These are phyloP conservation scores for Popillia japonica DNA, from an alignment of 1,140 invertebrate species.

Conservation along the genomic window DNA sequence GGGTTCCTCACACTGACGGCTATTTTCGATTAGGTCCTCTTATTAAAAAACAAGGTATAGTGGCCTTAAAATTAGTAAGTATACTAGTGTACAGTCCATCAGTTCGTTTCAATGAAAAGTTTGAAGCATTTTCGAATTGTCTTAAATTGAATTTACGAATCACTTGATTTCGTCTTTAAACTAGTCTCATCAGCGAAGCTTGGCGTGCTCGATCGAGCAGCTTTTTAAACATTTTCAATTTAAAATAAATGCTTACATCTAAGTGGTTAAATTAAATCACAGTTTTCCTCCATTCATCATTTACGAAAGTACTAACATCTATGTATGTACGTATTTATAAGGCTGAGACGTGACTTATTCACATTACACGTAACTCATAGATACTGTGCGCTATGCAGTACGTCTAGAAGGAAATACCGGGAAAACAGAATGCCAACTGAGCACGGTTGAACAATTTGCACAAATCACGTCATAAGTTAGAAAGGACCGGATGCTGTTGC, in stretches of 20 bases:
- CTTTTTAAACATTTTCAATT: neutral
- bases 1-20: too few species aligned
- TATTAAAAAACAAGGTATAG: too few species aligned
- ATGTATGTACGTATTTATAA: neutral
- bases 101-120: too few species aligned
- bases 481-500: slow-evolving; percentile 8
- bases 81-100: too few species aligned
- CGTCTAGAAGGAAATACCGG: neutral
- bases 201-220: neutral
- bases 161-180: too few species aligned
- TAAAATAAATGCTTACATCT: neutral
- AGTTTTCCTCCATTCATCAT: neutral
- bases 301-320: neutral
- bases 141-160: too few species aligned
- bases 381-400: neutral
- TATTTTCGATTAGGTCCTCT: too few species aligned
- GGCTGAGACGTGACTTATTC: slow-evolving; percentile 4
- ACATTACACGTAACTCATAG: neutral
- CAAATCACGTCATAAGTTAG: neutral
- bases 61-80: too few species aligned
- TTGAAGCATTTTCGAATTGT: too few species aligned
- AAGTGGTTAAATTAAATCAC: slow-evolving; percentile 1
- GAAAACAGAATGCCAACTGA: neutral
- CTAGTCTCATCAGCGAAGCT: too few species aligned
- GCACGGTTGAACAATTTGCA: neutral